Base-by-base conservation (phyloP, 2,888 invertebrate species). In the Danaus chrysippus region DNA sequence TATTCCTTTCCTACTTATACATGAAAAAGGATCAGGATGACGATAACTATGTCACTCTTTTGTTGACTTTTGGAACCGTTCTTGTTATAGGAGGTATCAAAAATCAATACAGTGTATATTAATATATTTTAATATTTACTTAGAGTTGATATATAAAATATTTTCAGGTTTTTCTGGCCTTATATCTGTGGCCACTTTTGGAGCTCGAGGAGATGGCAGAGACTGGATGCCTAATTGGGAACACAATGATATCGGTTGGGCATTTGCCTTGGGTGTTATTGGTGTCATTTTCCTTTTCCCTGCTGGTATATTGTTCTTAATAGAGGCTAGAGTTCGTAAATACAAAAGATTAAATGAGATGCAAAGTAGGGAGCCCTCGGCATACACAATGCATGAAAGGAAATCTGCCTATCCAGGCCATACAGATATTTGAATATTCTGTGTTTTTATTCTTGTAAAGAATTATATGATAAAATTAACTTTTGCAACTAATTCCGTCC, bases 181-280 rank as follows among this genome's bases (percentile, higher is more conserved):
- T 1, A 94, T 98, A 76, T 94, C 97, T 0, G 95, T 97, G 0
- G 93, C 96, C 2, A 95, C 96, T 62, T 99, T 99, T 85, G 98
- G 98, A 44, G 95, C 95, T 0, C 93, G 95, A 79, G 98, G 98
- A 3, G 97, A 98, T 84, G 95, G 96, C 5, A 92, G 98, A 69
- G 97, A 96, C 76, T 97, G 98, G 96, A 97, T 99, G 96, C 98
- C 98, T 0, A 94, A 97, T 75, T 97, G 98, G 96, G 96, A 98
- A 75, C 96, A 98, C 81, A 99, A 99, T 86, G 96, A 97, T 80
- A 93, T 98, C 60, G 95, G 98, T 11, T 99, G 98, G 97, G 96
- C 98, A 0, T 99, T 94, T 86, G 98, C 96, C 0, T 88, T 98
- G 43, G 97, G 94, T 15, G 95, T 94, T 1, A 86, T 97, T 53